phyloP scores from a whole-genome alignment of 2,113 vertebrate species.

The Carollia perspicillata region DNA sequence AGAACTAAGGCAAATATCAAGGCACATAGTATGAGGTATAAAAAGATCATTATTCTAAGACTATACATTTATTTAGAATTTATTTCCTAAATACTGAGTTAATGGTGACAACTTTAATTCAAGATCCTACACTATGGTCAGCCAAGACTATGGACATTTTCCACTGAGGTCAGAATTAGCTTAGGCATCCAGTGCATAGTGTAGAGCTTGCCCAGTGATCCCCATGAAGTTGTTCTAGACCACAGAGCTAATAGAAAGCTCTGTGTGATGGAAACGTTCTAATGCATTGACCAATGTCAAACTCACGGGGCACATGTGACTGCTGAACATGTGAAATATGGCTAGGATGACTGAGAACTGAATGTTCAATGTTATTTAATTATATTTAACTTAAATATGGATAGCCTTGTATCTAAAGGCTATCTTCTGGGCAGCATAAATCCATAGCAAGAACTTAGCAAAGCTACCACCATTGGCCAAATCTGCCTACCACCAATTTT shows the following conservation, averaged over 20 bases:
- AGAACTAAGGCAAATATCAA: not conserved
- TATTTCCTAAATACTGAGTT: not conserved
- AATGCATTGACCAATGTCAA: not conserved
- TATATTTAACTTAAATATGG: not conserved
- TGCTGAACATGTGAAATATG: not conserved
- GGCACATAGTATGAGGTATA: fast-evolving
- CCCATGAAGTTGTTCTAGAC: not conserved
- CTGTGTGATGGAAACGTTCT: not conserved
- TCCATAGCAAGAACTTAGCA: not conserved
- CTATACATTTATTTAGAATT: not conserved
- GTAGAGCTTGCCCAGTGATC: not conserved
- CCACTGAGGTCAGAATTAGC: not conserved
- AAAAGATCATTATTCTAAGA: not conserved
- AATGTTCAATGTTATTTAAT: not conserved
- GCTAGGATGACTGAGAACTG: not conserved
- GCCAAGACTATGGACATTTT: not conserved
- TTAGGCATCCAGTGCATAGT: not conserved
- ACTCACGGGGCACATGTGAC: not conserved
- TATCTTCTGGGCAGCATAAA: not conserved
- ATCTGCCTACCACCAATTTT: not conserved
- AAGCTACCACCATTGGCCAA: not conserved
- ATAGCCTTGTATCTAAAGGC: not conserved
- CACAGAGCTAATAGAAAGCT: not conserved
- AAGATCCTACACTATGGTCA: not conserved
- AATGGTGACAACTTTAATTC: not conserved